phyloP scores from a whole-genome alignment of 2,888 invertebrate genomes.

The Leucoma salicis region DNA sequence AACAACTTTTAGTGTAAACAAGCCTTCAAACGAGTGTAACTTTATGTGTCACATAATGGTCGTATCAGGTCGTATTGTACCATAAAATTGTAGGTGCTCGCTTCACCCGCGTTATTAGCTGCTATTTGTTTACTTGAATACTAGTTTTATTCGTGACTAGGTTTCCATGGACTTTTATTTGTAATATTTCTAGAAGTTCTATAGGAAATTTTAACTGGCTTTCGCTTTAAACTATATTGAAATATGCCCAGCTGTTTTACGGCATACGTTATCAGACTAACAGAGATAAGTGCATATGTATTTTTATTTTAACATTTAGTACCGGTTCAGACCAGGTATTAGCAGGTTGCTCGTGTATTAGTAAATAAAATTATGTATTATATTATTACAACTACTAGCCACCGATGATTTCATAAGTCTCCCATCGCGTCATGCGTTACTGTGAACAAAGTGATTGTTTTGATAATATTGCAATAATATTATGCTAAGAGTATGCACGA shows the following conservation, averaged over 20 bases:
- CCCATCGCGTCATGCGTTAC: constrained; percentile 20
- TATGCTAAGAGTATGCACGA: not conserved
- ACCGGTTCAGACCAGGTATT: no score
- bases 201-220: no score
- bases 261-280: no score
- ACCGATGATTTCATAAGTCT: constrained; percentile 25
- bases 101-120: not conserved
- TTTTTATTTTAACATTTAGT: no score
- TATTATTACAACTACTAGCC: not conserved
- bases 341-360: not conserved
- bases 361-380: not conserved
- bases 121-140: no score
- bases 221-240: no score
- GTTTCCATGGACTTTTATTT: no score
- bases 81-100: not conserved
- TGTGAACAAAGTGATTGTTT: constrained; percentile 12
- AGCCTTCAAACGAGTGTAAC: not conserved
- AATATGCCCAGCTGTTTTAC: no score
- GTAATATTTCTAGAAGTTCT: no score
- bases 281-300: no score
- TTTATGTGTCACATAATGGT: not conserved
- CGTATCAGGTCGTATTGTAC: constrained; percentile 4
- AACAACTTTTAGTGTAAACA: not conserved
- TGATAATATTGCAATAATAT: constrained; percentile 11
- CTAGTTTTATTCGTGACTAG: no score